A percentile compares a stretch with the other conserved stretches of the same genome.
These are phyloP conservation scores for Meloidogyne exigua DNA, from an alignment of 1,140 invertebrate species.

Conservation along the genomic window DNA sequence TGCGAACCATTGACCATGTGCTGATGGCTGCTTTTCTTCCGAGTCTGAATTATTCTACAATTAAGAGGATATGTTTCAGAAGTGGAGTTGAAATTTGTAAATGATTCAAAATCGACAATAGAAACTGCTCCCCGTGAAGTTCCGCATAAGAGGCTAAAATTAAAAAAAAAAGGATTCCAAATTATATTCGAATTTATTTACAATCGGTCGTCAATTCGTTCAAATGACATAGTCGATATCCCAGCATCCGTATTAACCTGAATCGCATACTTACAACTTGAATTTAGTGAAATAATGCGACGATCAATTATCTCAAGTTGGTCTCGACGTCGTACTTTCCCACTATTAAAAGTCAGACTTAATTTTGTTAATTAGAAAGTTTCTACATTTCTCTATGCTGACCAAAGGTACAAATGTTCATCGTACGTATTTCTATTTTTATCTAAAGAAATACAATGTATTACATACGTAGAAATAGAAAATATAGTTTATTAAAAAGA, in stretches of 20 bases:
- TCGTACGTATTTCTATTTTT: background rate
- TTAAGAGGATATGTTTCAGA: constrained; percentile 1
- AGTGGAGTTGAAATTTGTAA: background rate
- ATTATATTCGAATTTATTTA: background rate
- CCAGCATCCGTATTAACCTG: background rate
- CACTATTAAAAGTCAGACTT: constrained; percentile 12
- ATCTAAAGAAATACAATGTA: no score
- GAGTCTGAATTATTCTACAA: constrained; percentile 1
- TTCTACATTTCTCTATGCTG: constrained; percentile 25
- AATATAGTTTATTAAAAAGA: no score
- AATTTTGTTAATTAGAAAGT: constrained; percentile 4
- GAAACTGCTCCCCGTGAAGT: constrained; percentile 14
- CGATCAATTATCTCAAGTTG: constrained; percentile 18
- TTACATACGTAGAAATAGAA: no score
- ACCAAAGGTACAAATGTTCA: background rate
- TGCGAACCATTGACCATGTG: constrained; percentile 26
- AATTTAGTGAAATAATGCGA: constrained; percentile 3
- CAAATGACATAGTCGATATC: constrained; percentile 25
- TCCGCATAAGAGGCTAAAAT: constrained; percentile 16
- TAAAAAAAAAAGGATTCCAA: background rate
- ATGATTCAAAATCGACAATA: constrained; percentile 20
- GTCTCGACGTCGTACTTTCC: background rate
- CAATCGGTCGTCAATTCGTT: constrained; percentile 20
- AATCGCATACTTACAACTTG: constrained; percentile 10
- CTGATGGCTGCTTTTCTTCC: constrained; percentile 4